A percentile compares a stretch with the other conserved stretches of the same genome.
Conservation (phyloP, 2,113 vertebrate species). For the Puffinus mauretanicus region DNA sequence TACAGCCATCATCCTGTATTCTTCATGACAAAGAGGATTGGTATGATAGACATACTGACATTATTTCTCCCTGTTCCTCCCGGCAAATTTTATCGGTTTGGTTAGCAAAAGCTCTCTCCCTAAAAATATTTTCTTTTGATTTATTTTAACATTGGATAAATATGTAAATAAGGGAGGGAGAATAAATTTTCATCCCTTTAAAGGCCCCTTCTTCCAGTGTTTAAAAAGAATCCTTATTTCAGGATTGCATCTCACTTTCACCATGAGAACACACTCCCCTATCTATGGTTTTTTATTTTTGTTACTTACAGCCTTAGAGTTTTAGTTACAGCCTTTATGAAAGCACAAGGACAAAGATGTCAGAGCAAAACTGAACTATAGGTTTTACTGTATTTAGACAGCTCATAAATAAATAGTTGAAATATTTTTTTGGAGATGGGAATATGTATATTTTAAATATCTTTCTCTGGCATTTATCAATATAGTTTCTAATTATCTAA, state of each 20-base stretch:
- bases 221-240: no score
- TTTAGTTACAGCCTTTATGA: not conserved
- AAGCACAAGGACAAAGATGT: not conserved
- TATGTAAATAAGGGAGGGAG: no score
- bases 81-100: not conserved
- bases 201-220: no score
- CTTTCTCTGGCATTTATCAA: not conserved
- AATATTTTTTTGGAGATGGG: not conserved
- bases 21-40: not conserved
- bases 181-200: no score
- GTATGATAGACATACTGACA: not conserved
- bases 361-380: not conserved
- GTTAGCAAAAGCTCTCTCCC: not conserved
- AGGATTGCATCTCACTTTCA: no score
- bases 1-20: not conserved
- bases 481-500: not conserved
- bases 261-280: no score
- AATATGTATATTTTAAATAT: not conserved
- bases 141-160: not conserved
- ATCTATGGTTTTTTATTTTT: no score
- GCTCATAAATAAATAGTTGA: not conserved
- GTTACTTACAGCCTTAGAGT: no score
- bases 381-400: not conserved
- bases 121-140: not conserved
- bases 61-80: not conserved